Evolutionary conservation across 2,113 vertebrate genomes (phyloP).

Genomic region (Eublepharis macularius): DNA sequence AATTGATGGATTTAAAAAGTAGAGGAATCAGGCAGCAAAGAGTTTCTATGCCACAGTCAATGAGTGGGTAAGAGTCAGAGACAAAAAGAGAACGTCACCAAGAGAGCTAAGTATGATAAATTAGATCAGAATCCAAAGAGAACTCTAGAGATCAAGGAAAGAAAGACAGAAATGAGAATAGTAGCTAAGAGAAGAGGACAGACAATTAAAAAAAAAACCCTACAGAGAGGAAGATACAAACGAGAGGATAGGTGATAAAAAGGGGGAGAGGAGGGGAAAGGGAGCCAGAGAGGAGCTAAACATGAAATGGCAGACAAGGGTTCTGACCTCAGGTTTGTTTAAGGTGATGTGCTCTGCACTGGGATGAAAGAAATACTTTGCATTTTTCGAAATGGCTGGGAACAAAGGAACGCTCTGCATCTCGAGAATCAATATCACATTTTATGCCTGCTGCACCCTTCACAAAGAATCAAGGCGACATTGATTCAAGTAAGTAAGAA

Average conservation of each 20-base stretch:
- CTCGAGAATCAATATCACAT: conserved; percentile 78
- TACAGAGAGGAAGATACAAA: conserved; percentile 71
- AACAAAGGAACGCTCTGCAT: conserved; percentile 59
- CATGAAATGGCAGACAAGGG: conserved; percentile 57
- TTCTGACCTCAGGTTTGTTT: conserved; percentile 57
- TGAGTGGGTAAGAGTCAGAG: conserved; percentile 73
- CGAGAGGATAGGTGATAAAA: conserved; percentile 53
- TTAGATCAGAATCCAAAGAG: conserved; percentile 78
- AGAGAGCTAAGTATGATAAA: conserved; percentile 80
- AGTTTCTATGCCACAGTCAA: background rate
- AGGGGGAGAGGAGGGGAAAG: conserved; percentile 30
- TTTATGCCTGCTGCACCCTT: conserved; percentile 81
- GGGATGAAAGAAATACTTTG: conserved; percentile 69
- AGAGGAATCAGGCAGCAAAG: conserved; percentile 32
- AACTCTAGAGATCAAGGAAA: conserved; percentile 78
- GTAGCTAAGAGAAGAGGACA: conserved; percentile 77
- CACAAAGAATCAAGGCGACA: conserved; percentile 76
- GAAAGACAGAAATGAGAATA: conserved; percentile 81
- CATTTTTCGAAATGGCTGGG: conserved; percentile 69
- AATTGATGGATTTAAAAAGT: conserved; percentile 44
- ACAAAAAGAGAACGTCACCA: conserved; percentile 73
- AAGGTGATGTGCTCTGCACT: conserved; percentile 47
- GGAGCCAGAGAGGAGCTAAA: conserved; percentile 60
- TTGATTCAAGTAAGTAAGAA: conserved; percentile 82
- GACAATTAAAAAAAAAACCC: conserved; percentile 62